A percentile compares a stretch with the other conserved stretches of the same genome.
These are phyloP conservation scores for Cottus gobio DNA, from an alignment of 2,113 vertebrate genomes.

Conservation along the genomic window DNA sequence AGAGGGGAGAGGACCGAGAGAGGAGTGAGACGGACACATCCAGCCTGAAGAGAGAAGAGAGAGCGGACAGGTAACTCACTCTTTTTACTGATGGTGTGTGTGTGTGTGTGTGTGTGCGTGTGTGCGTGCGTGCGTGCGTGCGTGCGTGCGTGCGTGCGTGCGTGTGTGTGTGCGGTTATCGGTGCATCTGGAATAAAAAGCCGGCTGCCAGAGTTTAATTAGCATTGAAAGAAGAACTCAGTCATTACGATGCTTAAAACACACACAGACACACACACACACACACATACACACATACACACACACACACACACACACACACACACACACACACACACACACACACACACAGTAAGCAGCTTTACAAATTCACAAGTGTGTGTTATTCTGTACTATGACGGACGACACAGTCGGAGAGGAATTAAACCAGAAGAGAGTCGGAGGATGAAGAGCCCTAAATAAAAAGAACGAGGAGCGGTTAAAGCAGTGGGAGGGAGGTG, in stretches of 20 bases:
- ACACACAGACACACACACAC: conserved; percentile 11
- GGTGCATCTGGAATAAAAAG: conserved; percentile 27
- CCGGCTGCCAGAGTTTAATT: conserved; percentile 24
- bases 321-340: background rate
- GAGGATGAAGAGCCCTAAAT: conserved; percentile 19
- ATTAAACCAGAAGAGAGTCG: background rate
- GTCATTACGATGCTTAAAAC: conserved; percentile 10
- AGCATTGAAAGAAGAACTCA: conserved; percentile 42
- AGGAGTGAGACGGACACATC: conserved; percentile 51
- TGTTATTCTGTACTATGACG: background rate
- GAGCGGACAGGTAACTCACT: conserved; percentile 65
- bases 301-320: conserved; percentile 15
- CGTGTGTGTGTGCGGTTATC: background rate
- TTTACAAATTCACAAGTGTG: background rate
- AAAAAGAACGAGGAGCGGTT: conserved; percentile 58
- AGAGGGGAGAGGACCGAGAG: conserved; percentile 46
- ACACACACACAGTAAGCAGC: background rate
- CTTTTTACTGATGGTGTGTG: conserved; percentile 10
- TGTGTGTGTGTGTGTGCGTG: conserved; percentile 1
- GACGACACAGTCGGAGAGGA: background rate
- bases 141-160: conserved; percentile 12
- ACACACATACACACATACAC: background rate
- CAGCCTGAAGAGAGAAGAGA: conserved; percentile 54
- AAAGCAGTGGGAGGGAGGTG: conserved; percentile 70
- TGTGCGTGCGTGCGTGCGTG: background rate